phyloP scores from a whole-genome alignment of 2,797 vertebrate genomes.

The Choloepus didactylus region DNA sequence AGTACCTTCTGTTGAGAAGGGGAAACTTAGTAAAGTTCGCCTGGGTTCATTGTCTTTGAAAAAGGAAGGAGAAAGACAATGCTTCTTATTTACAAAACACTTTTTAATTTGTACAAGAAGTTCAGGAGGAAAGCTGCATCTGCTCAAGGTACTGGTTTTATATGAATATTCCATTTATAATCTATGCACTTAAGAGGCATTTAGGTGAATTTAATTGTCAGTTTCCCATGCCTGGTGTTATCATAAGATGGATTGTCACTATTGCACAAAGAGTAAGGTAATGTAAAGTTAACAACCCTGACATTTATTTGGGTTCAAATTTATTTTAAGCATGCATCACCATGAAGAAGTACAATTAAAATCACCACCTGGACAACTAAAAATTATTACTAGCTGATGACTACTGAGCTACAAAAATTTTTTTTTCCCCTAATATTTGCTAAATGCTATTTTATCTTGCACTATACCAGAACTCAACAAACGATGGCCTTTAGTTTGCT shows the following conservation, averaged over 20 bases:
- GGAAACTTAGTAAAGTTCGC: slow-evolving; percentile 98
- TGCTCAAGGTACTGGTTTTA: slow-evolving; percentile 93
- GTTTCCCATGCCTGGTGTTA: neutral
- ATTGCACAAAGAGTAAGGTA: neutral
- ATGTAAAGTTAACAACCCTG: neutral
- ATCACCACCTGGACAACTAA: slow-evolving; percentile 30
- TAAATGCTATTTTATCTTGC: neutral
- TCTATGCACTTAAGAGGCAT: slow-evolving; percentile 35
- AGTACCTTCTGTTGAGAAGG: slow-evolving; percentile 97
- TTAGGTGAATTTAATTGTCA: neutral
- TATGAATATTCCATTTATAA: neutral
- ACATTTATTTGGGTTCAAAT: slow-evolving; percentile 55
- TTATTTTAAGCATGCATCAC: neutral
- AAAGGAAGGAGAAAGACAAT: slow-evolving; percentile 99
- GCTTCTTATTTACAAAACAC: slow-evolving; percentile 99
- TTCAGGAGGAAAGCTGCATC: slow-evolving; percentile 98
- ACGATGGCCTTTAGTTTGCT: neutral
- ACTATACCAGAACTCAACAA: neutral
- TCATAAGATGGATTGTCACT: neutral
- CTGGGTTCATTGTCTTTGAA: slow-evolving; percentile 97
- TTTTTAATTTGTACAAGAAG: slow-evolving; percentile 98
- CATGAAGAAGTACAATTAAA: slow-evolving; percentile 45
- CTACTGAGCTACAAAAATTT: slow-evolving; percentile 38
- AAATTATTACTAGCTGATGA: slow-evolving; percentile 35
- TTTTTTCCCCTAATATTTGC: neutral